Evolutionary conservation across 2,113 vertebrate species (phyloP), one percentile per base, ranked within the genome.

Genomic region (Nettapus auritus): DNA sequence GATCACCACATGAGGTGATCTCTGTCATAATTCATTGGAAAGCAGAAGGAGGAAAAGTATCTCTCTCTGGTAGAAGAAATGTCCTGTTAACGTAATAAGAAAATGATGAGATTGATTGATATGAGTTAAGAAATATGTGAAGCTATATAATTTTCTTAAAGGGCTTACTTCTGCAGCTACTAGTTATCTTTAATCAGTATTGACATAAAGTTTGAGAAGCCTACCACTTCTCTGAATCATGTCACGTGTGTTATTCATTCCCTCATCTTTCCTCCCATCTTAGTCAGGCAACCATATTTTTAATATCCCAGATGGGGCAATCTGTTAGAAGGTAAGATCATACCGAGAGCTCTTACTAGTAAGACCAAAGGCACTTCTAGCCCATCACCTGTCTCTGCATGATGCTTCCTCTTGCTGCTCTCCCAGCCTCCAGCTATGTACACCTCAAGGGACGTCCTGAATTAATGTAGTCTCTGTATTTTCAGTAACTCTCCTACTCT

Each of bases 11-110:
- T 80, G 82, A 87, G 44, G 88, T 92, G 90, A 76, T 86, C 77
- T 88, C 76, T 92, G 80, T 86, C 73, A 38, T 95, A 90, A 96
- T 71, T 94, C 82, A 80, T 77, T 74, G 74, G 68, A 93, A 44
- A 83, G 34, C 9, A 90, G 62, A 83, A 89, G 42, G 73, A 91
- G 29, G 46, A 75, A 79, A 93, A 76, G 40, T 82, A 15, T 92
- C 50, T 76, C 52, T 77, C 73, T 90, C 48, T 68, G 22, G 48
- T 86, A 31, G 75, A 92, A 90, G 71, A 93, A 86, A 88, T 90
- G 53, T 75, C 62, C 83, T 82, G 53, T 90, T 96, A 71, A 71
- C 88, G 42, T 86, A 88, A 88, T 96, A 92, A 93, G 93, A 64
- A 96, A 86, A 93, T 60, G 62, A 83, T 83, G 63, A 56, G n/a